These are phyloP conservation scores for Pelvicachromis taeniatus DNA, from an alignment of 2,113 vertebrate species.

Conservation along the genomic window DNA sequence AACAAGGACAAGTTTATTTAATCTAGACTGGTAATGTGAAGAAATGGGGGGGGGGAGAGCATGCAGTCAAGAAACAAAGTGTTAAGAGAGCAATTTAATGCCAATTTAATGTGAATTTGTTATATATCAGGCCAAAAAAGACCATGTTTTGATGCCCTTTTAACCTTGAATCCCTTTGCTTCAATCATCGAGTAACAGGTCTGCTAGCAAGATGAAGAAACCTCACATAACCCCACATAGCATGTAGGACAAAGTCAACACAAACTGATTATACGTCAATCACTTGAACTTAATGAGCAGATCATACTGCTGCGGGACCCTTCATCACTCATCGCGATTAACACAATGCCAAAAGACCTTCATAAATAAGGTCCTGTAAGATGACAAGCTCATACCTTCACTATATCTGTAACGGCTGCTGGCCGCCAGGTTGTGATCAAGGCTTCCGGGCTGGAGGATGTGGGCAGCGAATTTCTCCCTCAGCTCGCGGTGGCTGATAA, in stretches of 20 bases:
- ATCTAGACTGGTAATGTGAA: neutral
- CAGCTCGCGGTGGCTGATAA: constrained; percentile 62
- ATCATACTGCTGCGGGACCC: constrained; percentile 45
- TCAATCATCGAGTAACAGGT: constrained; percentile 13
- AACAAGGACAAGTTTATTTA: constrained; percentile 7
- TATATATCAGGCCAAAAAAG: neutral
- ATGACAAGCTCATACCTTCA: constrained; percentile 60
- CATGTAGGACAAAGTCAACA: constrained; percentile 52
- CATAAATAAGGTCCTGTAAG: constrained; percentile 13
- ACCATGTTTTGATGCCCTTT: neutral
- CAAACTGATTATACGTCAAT: constrained; percentile 66
- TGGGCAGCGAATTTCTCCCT: constrained; percentile 28
- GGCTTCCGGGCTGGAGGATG: constrained; percentile 12
- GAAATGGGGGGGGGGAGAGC: neutral
- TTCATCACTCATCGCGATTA: constrained; percentile 49
- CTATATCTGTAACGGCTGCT: constrained; percentile 37
- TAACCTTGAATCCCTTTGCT: constrained; percentile 21
- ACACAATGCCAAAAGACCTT: constrained; percentile 40
- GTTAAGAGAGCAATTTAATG: neutral
- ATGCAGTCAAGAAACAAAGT: neutral
- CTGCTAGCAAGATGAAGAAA: constrained; percentile 7
- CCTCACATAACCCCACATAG: constrained; percentile 33
- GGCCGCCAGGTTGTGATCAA: constrained; percentile 28
- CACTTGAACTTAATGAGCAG: constrained; percentile 63
- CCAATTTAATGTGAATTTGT: neutral